These are phyloP conservation scores for Plebejus melissa DNA, from an alignment of 2,888 invertebrate genomes.

Conservation along the genomic window DNA sequence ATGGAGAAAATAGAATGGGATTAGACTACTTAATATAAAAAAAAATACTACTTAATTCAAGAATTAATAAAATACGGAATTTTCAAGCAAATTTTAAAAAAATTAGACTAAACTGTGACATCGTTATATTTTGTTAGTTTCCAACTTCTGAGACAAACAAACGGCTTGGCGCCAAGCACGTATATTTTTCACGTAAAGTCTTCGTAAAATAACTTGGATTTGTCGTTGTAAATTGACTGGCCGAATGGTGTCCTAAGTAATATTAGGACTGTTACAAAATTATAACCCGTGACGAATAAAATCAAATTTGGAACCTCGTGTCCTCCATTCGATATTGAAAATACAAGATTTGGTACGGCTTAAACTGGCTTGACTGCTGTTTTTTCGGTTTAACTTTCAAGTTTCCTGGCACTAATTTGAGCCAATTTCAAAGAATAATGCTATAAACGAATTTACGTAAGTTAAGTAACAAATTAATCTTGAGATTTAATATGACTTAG, in stretches of 20 bases:
- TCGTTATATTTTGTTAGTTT: no score
- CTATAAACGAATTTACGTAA: neutral
- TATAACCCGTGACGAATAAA: neutral
- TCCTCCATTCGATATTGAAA: constrained; percentile 1
- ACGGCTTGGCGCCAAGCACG: no score
- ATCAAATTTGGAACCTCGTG: neutral
- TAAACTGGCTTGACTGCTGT: neutral
- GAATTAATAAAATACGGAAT: no score
- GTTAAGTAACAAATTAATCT: no score
- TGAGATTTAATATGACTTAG: no score
- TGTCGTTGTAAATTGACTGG: no score
- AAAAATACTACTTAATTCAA: neutral
- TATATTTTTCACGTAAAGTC: no score
- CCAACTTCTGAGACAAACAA: no score
- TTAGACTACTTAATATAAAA: neutral
- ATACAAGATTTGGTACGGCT: neutral
- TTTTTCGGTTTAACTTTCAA: constrained; percentile 4
- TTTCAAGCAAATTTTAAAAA: no score
- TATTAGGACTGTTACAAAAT: neutral
- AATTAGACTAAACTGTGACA: no score
- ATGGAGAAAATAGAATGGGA: constrained; percentile 33
- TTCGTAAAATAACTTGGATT: no score
- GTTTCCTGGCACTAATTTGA: neutral
- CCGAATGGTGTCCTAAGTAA: no score
- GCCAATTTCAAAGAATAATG: neutral